phyloP scores from a whole-genome alignment of 1,140 invertebrate species.

The Drosophila sulfurigaster region DNA sequence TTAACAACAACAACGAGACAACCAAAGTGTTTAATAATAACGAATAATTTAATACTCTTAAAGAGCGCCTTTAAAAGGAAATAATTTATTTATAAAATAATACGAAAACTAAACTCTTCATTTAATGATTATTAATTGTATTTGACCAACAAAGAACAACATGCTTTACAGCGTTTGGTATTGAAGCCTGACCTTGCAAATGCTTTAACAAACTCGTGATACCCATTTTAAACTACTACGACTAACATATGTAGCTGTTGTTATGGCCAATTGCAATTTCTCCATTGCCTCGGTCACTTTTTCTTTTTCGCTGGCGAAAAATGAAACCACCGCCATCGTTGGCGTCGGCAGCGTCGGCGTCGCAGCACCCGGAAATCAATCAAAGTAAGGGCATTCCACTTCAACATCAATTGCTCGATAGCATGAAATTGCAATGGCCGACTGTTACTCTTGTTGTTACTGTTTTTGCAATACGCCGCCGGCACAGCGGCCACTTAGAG shows the following conservation, averaged over 20 bases:
- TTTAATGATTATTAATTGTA: neutral
- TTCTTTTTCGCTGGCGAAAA: constrained; percentile 59
- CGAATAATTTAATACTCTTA: constrained; percentile 9
- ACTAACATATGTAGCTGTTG: constrained; percentile 17
- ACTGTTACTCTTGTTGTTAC: constrained; percentile 26
- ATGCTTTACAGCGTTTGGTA: neutral
- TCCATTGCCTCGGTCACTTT: constrained; percentile 58
- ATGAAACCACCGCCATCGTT: constrained; percentile 41
- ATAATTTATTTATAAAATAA: constrained; percentile 1
- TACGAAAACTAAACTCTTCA: neutral
- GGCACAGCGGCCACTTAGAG: constrained; percentile 22
- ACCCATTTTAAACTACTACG: constrained; percentile 21
- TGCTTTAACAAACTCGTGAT: constrained; percentile 10
- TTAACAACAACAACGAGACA: constrained; percentile 29
- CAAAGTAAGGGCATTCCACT: constrained; percentile 71
- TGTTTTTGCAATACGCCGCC: constrained; percentile 33
- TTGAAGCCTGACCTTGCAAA: neutral
- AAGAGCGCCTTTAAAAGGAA: neutral
- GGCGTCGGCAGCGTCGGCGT: constrained; percentile 16
- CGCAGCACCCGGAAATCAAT: constrained; percentile 69
- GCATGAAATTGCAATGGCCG: constrained; percentile 61
- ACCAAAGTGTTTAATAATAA: constrained; percentile 22
- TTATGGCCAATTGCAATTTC: constrained; percentile 52
- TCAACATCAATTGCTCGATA: constrained; percentile 57
- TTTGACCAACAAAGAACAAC: neutral